phyloP scores from a whole-genome alignment of 2,797 vertebrate genomes.

The Gambusia yucatana region DNA sequence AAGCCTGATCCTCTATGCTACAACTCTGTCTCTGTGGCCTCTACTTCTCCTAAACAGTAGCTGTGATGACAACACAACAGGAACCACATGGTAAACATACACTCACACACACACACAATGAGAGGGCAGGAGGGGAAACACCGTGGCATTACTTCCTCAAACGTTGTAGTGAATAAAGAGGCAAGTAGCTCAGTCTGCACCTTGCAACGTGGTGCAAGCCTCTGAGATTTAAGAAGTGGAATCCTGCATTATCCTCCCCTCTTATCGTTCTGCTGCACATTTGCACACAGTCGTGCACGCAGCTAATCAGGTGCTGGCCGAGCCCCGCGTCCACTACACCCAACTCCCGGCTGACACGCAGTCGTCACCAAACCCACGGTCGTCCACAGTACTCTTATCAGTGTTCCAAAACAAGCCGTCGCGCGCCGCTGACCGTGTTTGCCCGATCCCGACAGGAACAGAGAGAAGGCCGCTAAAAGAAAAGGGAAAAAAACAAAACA shows the following conservation, averaged over 20 bases:
- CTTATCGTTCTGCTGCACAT: slow-evolving; percentile 45
- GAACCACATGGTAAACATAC: slow-evolving; percentile 38
- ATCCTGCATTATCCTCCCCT: slow-evolving; percentile 15
- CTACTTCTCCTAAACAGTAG: slow-evolving; percentile 50
- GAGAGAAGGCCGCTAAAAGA: not conserved
- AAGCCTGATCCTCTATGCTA: slow-evolving; percentile 27
- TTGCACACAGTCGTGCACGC: slow-evolving; percentile 17
- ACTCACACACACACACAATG: slow-evolving; percentile 16
- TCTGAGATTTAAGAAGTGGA: slow-evolving; percentile 30
- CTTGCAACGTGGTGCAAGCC: slow-evolving; percentile 11
- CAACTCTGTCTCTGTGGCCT: slow-evolving; percentile 11
- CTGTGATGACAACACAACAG: slow-evolving; percentile 58
- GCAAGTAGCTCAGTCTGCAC: slow-evolving; percentile 23
- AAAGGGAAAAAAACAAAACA: not conserved
- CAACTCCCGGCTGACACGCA: slow-evolving; percentile 29
- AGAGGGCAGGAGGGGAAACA: slow-evolving; percentile 5
- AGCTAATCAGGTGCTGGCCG: slow-evolving; percentile 42
- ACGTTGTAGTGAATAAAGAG: slow-evolving; percentile 10
- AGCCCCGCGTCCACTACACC: slow-evolving; percentile 51
- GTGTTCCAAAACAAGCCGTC: slow-evolving; percentile 32
- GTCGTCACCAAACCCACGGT: slow-evolving; percentile 28
- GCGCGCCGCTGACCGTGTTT: not conserved
- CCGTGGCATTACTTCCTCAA: slow-evolving; percentile 57
- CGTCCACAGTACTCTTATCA: slow-evolving; percentile 10
- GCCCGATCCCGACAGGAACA: not conserved